A percentile compares a stretch with the other conserved stretches of the same genome.
phyloP scores from a whole-genome alignment of 2,888 invertebrate genomes.

The Cryptocephalus moraei region DNA sequence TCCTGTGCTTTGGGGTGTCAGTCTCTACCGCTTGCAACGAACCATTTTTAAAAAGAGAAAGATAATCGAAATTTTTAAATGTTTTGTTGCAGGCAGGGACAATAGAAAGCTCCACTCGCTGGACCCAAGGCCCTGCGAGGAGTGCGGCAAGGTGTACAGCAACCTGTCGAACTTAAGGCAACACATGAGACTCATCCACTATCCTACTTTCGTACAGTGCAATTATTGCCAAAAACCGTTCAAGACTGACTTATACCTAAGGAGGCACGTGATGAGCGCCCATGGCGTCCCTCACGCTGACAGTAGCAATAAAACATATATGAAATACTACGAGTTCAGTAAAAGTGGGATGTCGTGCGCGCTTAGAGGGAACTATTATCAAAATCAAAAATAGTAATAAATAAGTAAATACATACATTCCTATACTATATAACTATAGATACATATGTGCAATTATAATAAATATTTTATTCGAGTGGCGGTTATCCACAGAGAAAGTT shows the following conservation, averaged over 20 bases:
- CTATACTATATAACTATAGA: too few species aligned
- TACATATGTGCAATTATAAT: too few species aligned
- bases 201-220: slow-evolving; percentile 51
- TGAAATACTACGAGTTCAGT: too few species aligned
- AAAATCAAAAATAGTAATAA: too few species aligned
- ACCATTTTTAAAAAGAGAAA: slow-evolving; percentile 9
- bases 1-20: slow-evolving; percentile 7
- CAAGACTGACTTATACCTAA: slow-evolving; percentile 53
- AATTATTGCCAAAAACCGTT: slow-evolving; percentile 51
- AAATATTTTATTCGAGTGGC: too few species aligned
- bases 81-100: slow-evolving; percentile 18
- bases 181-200: slow-evolving; percentile 55
- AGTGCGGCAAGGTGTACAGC: slow-evolving; percentile 55
- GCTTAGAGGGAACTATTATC: too few species aligned
- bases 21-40: slow-evolving; percentile 31
- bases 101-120: slow-evolving; percentile 39
- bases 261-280: slow-evolving; percentile 48
- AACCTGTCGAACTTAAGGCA: slow-evolving; percentile 55
- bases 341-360: too few species aligned
- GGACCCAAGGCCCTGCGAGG: slow-evolving; percentile 49
- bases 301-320: too few species aligned
- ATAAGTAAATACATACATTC: too few species aligned
- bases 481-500: too few species aligned
- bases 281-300: slow-evolving; percentile 28
- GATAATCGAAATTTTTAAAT: not conserved